Conservation (phyloP, 2,113 vertebrate species). For the Orthonyx spaldingii region DNA sequence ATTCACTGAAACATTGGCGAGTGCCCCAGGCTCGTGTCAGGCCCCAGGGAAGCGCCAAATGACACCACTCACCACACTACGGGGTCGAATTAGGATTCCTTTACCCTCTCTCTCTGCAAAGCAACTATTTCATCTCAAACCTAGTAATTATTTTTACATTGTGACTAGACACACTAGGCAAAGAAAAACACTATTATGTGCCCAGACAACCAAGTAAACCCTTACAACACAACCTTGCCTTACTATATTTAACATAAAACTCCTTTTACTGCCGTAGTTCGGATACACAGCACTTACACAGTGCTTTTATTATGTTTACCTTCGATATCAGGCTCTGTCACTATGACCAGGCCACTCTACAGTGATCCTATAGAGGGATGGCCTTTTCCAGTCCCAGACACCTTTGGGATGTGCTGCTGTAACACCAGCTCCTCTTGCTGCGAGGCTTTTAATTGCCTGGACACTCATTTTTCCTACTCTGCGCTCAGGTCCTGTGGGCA, state of each 20-base stretch:
- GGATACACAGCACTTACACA: neutral
- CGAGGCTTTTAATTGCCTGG: neutral
- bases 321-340: neutral
- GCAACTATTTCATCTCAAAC: neutral
- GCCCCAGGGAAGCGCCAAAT: neutral
- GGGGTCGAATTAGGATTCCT: neutral
- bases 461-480: neutral
- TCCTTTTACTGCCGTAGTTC: neutral
- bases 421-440: neutral
- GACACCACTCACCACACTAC: fast-evolving
- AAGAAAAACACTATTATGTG: neutral
- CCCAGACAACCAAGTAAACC: neutral
- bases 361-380: fast-evolving
- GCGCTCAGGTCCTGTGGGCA: neutral
- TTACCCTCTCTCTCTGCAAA: neutral
- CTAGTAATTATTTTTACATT: neutral
- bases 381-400: neutral
- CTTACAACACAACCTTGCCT: neutral
- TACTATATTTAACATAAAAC: fast-evolving
- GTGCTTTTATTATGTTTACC: neutral
- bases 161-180: neutral
- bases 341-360: neutral
- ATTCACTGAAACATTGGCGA: fast-evolving
- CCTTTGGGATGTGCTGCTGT: neutral
- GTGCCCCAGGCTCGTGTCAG: neutral